These are phyloP conservation scores for Drosophila orosa DNA, from an alignment of 1,140 invertebrate genomes.

Conservation along the genomic window DNA sequence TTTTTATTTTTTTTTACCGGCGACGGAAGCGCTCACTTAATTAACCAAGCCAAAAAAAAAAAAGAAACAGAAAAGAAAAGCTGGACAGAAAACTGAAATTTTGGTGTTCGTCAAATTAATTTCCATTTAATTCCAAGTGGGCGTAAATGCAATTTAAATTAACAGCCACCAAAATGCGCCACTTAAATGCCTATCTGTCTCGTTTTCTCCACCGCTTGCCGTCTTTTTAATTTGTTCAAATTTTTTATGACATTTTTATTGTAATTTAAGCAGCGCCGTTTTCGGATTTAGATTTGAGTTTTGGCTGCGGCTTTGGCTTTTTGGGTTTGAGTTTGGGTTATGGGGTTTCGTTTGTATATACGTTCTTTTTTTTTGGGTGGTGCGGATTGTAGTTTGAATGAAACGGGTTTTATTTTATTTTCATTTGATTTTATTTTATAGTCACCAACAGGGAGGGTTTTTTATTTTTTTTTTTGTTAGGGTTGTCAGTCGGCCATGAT, in stretches of 20 bases:
- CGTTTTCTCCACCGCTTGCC: constrained; percentile 9
- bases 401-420: constrained; percentile 29
- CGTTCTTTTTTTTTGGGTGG: constrained; percentile 30
- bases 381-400: constrained; percentile 35
- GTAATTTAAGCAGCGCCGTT: constrained; percentile 53
- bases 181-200: constrained; percentile 40
- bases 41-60: constrained; percentile 40
- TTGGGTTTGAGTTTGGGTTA: constrained; percentile 11
- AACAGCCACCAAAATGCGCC: constrained; percentile 64
- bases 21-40: constrained; percentile 73
- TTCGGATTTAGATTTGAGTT: constrained; percentile 28
- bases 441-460: constrained; percentile 1
- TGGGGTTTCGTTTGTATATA: constrained; percentile 1
- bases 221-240: constrained; percentile 49
- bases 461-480: background rate
- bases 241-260: constrained; percentile 66
- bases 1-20: constrained; percentile 15
- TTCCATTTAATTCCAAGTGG: constrained; percentile 80
- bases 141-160: constrained; percentile 81
- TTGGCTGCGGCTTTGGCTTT: constrained; percentile 7
- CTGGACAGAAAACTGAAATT: constrained; percentile 30
- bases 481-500: constrained; percentile 38
- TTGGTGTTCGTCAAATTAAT: constrained; percentile 73
- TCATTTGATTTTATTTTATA: constrained; percentile 12
- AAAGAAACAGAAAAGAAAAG: background rate